Conservation (phyloP, 1,140 invertebrate genomes). For the Rhopalosiphum padi region DNA sequence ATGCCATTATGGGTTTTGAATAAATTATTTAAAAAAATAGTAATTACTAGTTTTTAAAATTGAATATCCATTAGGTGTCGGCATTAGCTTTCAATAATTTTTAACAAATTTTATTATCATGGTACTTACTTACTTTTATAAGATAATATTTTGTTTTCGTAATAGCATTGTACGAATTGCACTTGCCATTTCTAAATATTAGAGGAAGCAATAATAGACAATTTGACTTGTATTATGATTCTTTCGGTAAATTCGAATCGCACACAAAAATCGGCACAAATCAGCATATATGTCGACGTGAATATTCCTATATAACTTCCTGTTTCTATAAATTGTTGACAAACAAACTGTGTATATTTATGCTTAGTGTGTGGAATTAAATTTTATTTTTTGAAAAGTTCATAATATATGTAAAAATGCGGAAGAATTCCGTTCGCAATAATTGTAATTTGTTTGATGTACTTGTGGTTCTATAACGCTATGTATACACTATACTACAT, state of each 20-base stretch:
- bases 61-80: not conserved
- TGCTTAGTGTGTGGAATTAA: not conserved
- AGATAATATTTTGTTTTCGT: not conserved
- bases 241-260: not conserved
- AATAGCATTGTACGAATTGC: not conserved
- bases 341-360: not conserved
- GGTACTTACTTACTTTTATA: not conserved
- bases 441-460: no score
- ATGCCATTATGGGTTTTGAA: not conserved
- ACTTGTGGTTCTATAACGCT: no score
- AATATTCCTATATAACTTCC: constrained; percentile 10
- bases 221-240: not conserved
- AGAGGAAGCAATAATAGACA: not conserved
- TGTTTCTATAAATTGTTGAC: not conserved
- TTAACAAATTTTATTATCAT: not conserved
- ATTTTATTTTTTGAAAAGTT: constrained; percentile 13
- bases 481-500: no score
- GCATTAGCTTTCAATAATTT: not conserved
- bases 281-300: not conserved
- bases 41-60: not conserved
- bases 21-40: not conserved
- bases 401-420: not conserved
- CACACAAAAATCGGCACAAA: no score
- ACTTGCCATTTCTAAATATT: not conserved
- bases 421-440: not conserved